These are phyloP conservation scores for Drosophila nr. medialis DNA, from an alignment of 2,888 invertebrate genomes.

Conservation along the genomic window DNA sequence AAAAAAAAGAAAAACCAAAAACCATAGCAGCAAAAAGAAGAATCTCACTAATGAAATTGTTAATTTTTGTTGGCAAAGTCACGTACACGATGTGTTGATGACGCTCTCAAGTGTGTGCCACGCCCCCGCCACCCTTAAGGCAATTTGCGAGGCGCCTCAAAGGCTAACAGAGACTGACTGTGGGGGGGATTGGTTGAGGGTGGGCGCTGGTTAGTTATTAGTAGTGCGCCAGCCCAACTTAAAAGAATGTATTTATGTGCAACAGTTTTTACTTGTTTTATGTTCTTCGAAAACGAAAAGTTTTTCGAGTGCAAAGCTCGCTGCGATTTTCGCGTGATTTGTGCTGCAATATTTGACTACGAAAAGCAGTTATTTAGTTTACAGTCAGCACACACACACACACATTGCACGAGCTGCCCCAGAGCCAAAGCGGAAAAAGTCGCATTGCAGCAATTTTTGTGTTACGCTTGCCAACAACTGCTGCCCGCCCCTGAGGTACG, in stretches of 20 bases:
- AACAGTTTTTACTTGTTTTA: conserved; percentile 52
- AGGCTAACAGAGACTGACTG: conserved; percentile 1
- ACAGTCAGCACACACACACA: conserved; percentile 23
- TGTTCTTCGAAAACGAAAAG: conserved; percentile 24
- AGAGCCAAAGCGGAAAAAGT: conserved; percentile 66
- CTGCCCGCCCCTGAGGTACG: conserved; percentile 45
- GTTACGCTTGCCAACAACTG: conserved; percentile 80
- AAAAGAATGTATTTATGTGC: conserved; percentile 57
- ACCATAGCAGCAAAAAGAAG: not conserved
- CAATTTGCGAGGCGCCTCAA: conserved; percentile 63
- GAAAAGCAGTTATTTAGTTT: conserved; percentile 44
- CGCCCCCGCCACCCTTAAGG: conserved; percentile 22
- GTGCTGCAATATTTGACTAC: conserved; percentile 55
- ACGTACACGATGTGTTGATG: conserved; percentile 80
- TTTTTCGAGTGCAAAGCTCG: conserved; percentile 39
- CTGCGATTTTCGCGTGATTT: conserved; percentile 58
- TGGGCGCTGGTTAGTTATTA: not conserved
- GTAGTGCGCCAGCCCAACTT: conserved; percentile 10
- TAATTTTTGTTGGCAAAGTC: conserved; percentile 79
- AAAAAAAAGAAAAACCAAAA: conserved; percentile 4
- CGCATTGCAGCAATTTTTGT: conserved; percentile 78
- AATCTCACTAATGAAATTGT: conserved; percentile 76
- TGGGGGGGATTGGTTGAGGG: not conserved
- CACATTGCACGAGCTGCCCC: conserved; percentile 58
- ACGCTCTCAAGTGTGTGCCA: conserved; percentile 61